Percentiles rank a stretch among this genome's conserved stretches.
phyloP scores from a whole-genome alignment of 2,797 vertebrate genomes.

The Manis crassicaudata region DNA sequence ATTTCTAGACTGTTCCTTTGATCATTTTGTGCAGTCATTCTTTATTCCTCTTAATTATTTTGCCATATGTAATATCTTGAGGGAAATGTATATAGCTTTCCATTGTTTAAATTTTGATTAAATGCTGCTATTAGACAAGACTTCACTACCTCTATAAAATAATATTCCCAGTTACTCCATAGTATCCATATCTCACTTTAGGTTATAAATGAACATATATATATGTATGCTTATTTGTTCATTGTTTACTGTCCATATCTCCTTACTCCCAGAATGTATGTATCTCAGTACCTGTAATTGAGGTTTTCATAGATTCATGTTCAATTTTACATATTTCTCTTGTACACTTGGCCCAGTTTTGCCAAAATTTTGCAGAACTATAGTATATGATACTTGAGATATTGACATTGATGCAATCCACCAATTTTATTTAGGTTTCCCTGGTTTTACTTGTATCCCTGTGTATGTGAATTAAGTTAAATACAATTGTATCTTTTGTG shows the following conservation, averaged over 20 bases:
- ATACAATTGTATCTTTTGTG: background rate
- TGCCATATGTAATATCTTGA: background rate
- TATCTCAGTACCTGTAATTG: background rate
- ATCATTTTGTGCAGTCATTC: background rate
- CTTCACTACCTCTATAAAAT: background rate
- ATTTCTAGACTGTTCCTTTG: slow-evolving; percentile 2
- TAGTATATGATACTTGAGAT: background rate
- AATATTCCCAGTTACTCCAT: background rate
- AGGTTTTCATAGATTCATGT: background rate
- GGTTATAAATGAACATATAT: too few relatives aligned
- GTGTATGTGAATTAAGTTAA: background rate
- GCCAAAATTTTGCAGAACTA: background rate
- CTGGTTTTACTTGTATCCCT: background rate
- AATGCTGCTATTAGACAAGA: background rate
- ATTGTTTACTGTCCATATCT: background rate
- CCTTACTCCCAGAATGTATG: background rate
- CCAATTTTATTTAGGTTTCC: background rate
- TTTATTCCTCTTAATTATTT: slow-evolving; percentile 19
- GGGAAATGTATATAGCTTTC: slow-evolving; percentile 1
- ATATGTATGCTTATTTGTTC: background rate
- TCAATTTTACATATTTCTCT: background rate
- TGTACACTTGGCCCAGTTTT: background rate
- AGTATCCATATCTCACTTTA: background rate
- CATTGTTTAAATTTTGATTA: slow-evolving; percentile 12
- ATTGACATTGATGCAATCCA: background rate